Evolutionary conservation across 2,888 invertebrate species (phyloP).

Genomic region (Mythimna vitellina): DNA sequence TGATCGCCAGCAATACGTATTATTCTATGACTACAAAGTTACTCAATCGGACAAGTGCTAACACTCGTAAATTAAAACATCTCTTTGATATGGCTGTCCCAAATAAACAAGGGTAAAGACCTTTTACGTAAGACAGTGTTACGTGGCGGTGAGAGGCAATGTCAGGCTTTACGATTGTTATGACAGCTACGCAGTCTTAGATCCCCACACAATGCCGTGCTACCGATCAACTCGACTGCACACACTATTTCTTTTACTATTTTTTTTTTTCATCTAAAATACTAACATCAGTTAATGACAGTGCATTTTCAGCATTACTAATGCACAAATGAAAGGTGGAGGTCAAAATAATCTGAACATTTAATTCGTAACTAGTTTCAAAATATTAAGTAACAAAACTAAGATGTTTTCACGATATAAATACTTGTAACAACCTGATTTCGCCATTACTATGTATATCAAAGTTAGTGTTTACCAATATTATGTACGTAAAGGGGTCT

Average conservation of each 20-base stretch:
- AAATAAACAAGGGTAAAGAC: constrained; percentile 90
- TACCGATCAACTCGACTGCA: constrained; percentile 54
- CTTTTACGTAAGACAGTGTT: constrained; percentile 87
- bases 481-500: constrained; percentile 52
- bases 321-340: constrained; percentile 71
- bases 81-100: constrained; percentile 85
- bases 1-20: constrained; percentile 61
- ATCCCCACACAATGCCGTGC: constrained; percentile 68
- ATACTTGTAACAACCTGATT: constrained; percentile 51
- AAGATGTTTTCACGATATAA: constrained; percentile 65
- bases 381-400: constrained; percentile 71
- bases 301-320: constrained; percentile 55
- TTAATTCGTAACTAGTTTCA: constrained; percentile 74
- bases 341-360: constrained; percentile 73
- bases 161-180: constrained; percentile 85
- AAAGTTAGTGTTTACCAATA: constrained; percentile 39
- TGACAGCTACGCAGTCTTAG: constrained; percentile 77
- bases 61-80: constrained; percentile 86
- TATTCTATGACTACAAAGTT: constrained; percentile 76
- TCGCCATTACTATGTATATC: constrained; percentile 40
- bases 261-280: constrained; percentile 28
- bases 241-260: constrained; percentile 36
- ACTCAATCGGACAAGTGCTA: constrained; percentile 81
- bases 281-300: constrained; percentile 49
- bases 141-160: constrained; percentile 90